Conservation (phyloP, 2,888 invertebrate genomes). For the Tipula lateralis region DNA sequence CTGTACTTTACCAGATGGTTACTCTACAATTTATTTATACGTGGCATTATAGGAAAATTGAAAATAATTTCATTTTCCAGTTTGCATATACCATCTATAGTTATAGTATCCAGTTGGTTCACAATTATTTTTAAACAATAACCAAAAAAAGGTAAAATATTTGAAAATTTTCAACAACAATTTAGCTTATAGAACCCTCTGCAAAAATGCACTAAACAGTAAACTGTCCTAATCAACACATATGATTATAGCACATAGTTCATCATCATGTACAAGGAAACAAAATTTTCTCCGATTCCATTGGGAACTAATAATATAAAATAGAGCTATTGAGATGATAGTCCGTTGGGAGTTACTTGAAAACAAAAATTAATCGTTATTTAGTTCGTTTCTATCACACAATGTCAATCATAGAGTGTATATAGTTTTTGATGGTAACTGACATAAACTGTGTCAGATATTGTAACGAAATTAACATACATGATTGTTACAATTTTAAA, state of each 20-base stretch:
- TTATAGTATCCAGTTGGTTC: background rate
- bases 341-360: background rate
- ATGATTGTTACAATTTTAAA: background rate
- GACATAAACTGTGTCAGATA: background rate
- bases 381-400: background rate
- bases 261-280: background rate
- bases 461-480: background rate
- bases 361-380: background rate
- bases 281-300: background rate
- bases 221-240: background rate
- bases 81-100: background rate
- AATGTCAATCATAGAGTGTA: background rate
- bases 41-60: background rate
- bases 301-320: background rate
- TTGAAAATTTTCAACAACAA: background rate
- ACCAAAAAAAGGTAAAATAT: background rate
- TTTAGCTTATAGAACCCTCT: background rate
- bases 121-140: slow-evolving; percentile 1
- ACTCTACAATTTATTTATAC: background rate
- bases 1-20: background rate
- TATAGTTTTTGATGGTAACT: background rate
- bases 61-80: background rate
- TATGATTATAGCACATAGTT: background rate
- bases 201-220: background rate
- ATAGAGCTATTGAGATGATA: slow-evolving; percentile 15